Evolutionary conservation across 2,797 vertebrate species (phyloP).

Genomic region (Sebastes umbrosus): DNA sequence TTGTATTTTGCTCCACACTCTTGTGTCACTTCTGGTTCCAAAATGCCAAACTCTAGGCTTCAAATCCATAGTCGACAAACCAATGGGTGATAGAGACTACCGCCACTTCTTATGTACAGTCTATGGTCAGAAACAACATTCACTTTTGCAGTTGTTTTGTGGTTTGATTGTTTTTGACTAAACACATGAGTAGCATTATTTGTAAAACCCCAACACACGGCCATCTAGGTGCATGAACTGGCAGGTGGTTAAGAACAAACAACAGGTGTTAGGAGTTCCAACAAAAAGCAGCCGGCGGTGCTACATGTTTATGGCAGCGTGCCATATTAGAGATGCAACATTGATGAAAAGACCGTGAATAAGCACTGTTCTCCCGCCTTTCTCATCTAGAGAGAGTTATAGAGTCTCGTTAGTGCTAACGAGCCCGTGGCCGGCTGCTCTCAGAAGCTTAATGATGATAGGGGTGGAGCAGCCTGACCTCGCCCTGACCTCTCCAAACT

Average conservation of each 20-base stretch:
- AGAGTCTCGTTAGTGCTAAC: constrained; percentile 61
- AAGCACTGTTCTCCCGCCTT: background rate
- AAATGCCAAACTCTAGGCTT: too few relatives aligned
- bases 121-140: background rate
- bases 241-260: constrained; percentile 17
- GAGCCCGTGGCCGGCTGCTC: constrained; percentile 36
- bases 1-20: too few relatives aligned
- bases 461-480: constrained; percentile 15
- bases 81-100: too few relatives aligned
- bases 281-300: background rate
- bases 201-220: background rate
- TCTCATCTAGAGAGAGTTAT: constrained; percentile 45
- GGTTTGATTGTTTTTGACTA: background rate
- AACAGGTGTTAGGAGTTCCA: constrained; percentile 23
- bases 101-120: too few relatives aligned
- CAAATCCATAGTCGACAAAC: too few relatives aligned
- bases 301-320: background rate
- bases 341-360: constrained; percentile 1
- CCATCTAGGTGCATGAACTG: background rate
- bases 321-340: background rate
- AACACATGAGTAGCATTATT: background rate
- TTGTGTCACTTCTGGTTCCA: too few relatives aligned
- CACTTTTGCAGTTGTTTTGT: background rate
- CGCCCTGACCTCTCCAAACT: constrained; percentile 9
- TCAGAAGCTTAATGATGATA: constrained; percentile 48